Conservation (phyloP, 1,140 invertebrate species). For the Drosophila parvula region DNA sequence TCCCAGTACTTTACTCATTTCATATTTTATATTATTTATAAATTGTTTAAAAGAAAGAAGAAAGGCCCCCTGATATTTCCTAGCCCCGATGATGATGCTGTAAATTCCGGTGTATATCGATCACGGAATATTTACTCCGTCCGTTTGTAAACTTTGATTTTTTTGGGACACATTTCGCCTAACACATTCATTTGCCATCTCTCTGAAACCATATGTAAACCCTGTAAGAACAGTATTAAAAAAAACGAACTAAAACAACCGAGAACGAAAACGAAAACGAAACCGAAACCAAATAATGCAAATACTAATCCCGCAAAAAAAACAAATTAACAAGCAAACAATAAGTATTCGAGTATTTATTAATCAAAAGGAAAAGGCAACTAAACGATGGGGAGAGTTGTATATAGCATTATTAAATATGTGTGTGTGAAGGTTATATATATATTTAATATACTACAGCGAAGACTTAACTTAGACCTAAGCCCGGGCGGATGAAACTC, state of each 20-base stretch:
- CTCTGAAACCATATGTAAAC: conserved; percentile 27
- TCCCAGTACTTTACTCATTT: conserved; percentile 7
- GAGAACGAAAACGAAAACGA: conserved; percentile 6
- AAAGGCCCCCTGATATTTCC: no score
- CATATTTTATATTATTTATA: not conserved
- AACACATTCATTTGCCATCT: conserved; percentile 31
- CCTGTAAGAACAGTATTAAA: conserved; percentile 61
- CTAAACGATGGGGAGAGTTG: conserved; percentile 32
- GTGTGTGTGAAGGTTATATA: conserved; percentile 23
- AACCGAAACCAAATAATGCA: conserved; percentile 10
- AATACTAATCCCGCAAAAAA: conserved; percentile 7
- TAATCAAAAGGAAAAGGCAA: conserved; percentile 22
- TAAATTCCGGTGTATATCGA: conserved; percentile 17
- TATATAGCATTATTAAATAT: conserved; percentile 64
- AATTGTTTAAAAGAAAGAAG: no score
- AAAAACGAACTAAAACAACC: conserved; percentile 47
- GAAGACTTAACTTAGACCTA: conserved; percentile 73
- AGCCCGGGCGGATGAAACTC: conserved; percentile 64
- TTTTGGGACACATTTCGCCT: conserved; percentile 21
- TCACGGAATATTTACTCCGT: conserved; percentile 52
- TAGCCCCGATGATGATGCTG: conserved; percentile 2
- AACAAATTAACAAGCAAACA: conserved; percentile 20
- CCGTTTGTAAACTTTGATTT: conserved; percentile 40
- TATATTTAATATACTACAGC: conserved; percentile 47
- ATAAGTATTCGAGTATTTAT: conserved; percentile 60